Base-by-base conservation (phyloP, 1,140 invertebrate genomes). In the Bombus cullumanus region DNA sequence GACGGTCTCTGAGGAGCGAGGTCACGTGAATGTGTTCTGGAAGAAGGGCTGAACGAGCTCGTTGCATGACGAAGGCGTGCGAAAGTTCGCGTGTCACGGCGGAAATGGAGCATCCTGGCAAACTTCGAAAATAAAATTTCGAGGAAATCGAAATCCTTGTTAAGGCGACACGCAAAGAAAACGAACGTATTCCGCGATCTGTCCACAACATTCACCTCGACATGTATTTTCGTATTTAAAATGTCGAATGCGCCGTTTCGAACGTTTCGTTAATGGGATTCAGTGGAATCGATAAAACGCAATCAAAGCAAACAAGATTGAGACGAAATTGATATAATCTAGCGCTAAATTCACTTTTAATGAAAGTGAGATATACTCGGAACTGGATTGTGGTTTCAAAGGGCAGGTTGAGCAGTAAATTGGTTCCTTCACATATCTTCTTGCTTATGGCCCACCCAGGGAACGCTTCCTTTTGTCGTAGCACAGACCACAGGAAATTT, bases 41-140 rank as follows among this genome's bases (percentile, higher is more conserved):
- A 81, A 72, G 79, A 73, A 62, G 79, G 9, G 3, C 9, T 37
- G 64, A 80, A 53, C 78, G 64, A 79, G 59, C 77, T 43, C 31
- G 41, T 62, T 77, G 75, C 75, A 59, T 31, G 79, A 73, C 47
- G 39, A 34, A 25, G 13, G 53, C 47, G 47, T 39, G 68, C 9
- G 34, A 71, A 31, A 12, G 47, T 59, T 81, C 43, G 68, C 53
- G 69, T 81, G 69, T 62, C 53, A 41, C 22, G 39, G 18, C 69
- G 68, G 47, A 74, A 81, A 81, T 41, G 39, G 39, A 64, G 37
- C 47, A 43, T 72, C 18, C 43, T 62, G 59, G 22, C 12, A 28
- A 59, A 62, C n/a, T 73, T 81, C 1, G 25, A 74, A 41, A 59
- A 74, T 73, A 81, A 59, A 74, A 74, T 81, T 59, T 74, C 28